Evolutionary conservation across 2,113 vertebrate genomes (phyloP), one percentile per base, ranked within the genome.

Genomic region (Oreochromis aureus): DNA sequence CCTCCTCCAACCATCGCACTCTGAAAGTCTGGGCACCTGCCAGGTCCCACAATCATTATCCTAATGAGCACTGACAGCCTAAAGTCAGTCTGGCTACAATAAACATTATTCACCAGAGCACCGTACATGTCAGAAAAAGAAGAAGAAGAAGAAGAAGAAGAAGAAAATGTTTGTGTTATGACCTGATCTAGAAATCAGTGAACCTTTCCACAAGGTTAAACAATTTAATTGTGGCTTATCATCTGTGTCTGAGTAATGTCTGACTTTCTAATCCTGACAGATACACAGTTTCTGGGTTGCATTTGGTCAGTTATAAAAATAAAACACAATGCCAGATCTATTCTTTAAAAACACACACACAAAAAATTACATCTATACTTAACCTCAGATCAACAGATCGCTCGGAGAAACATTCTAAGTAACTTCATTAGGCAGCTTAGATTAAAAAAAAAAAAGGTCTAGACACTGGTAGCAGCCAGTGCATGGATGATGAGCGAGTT

Each of bases 1-100:
- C 86, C 16, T 53, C 81, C 55, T 78, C 54, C 51, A 83, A 27
- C 86, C 88, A 86, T 81, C 66, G 53, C 55, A 84, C 93, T 86
- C 88, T 89, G 44, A 84, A 78, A 80, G 82, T 92, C 82, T 94
- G 95, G 94, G 90, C 91, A 93, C 93, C 93, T 94, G 93, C 94
- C 95, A 94, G 88, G 82, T 94, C 93, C 90, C 92, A 93, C 91
- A 93, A 91, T 92, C 87, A 93, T 95, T 95, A 93, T 81, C 92
- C 89, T 94, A 95, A 94, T 93, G 89, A 94, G 88, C 91, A 83
- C 85, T 89, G 93, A 94, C 92, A 92, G 87, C 83, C 88, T 85
- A 83, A 92, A 94, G 89, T 95, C 94, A 94, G 82, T 92, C 86
- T 89, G 86, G 85, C 87, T 87, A 48, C 73, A 81, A 58, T 55